Base-by-base conservation (phyloP, 2,113 vertebrate genomes). In the Pseudorasbora parva region DNA sequence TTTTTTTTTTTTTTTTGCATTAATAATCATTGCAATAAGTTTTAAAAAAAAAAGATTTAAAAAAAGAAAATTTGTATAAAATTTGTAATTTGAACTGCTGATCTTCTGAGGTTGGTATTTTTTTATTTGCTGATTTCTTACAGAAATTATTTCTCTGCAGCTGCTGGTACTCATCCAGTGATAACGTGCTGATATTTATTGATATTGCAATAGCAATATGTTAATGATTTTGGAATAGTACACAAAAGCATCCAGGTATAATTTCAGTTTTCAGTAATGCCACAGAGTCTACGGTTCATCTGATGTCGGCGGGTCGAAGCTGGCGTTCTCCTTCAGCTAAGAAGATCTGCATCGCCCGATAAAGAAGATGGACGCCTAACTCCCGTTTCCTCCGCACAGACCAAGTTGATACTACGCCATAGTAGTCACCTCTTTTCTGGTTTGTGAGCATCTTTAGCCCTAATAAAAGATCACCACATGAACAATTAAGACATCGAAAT, bases 251-350 rank as follows among this genome's bases (percentile, higher is more conserved):
- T 21, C 2, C 8, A 30, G 11, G n/a, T 47, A 25, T 59, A n/a
- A 10, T 23, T 23, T 23, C 0, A 21, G 30, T 19, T 37, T 71
- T 71, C 21, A 23, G 21, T 14, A 71, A 49, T 51, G 15, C 19
- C 21, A 17, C 45, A 19, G 72, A 5, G 7, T 54, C 23, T 19
- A 9, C 5, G 15, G 91, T 83, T 0, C 75, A 84, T 43, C 90
- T 90, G 86, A 99, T 94, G 83, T 98, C 97, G 0, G 89, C 87
- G 0, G 97, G 97, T 10, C 94, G 86, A 49, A 97, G 94, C 89
- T 98, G 96, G 64, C 96, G 86, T 82, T 98, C 95, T 0, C 96
- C 97, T 88, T 97, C 97, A 0, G 96, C 96, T 90, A 98, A 90
- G 84, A 98, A 97, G 90, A 97, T 95, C 79, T 94, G 93, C 93